These are phyloP conservation scores for Catostylus mosaicus DNA, from an alignment of 30 jellyfish, hydroid and myxozoan genomes.

Conservation along the genomic window DNA sequence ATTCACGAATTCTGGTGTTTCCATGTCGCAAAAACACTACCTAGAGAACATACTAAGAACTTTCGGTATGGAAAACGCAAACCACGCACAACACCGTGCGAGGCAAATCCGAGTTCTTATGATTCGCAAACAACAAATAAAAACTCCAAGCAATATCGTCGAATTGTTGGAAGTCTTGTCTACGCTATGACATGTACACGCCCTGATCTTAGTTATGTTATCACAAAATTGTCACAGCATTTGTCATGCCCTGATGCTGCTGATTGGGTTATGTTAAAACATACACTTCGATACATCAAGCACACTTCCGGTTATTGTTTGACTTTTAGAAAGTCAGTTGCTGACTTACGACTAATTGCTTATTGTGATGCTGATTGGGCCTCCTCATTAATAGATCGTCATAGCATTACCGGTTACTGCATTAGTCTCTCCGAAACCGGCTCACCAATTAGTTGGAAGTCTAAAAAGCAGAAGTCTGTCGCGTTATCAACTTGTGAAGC, in stretches of 20 bases:
- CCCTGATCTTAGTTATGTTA: conserved; percentile 38
- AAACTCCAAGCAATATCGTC: neutral
- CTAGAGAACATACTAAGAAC: conserved; percentile 15
- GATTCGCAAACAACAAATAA: conserved; percentile 2
- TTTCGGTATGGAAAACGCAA: conserved; percentile 34
- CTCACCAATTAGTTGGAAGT: conserved; percentile 33
- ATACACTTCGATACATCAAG: conserved; percentile 35
- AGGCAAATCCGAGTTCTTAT: conserved; percentile 12
- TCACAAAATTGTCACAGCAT: conserved; percentile 51
- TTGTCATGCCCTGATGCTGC: conserved; percentile 7
- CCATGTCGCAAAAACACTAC: conserved; percentile 40
- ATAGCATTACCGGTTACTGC: conserved; percentile 54
- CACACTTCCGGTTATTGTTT: conserved; percentile 19
- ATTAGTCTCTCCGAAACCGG: conserved; percentile 33
- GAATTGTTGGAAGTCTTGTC: conserved; percentile 39
- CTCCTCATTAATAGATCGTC: conserved; percentile 50
- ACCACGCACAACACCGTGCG: conserved; percentile 59
- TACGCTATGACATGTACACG: conserved; percentile 58
- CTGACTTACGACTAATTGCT: conserved; percentile 15
- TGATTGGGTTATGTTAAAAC: neutral
- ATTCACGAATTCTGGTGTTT: neutral
- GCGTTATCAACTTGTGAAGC: conserved; percentile 43
- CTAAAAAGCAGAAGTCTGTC: conserved; percentile 18
- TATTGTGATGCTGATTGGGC: conserved; percentile 77
- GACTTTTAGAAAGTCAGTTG: conserved; percentile 1